These are phyloP conservation scores for Agrotis clavis DNA, from an alignment of 2,888 invertebrate genomes.

Conservation along the genomic window DNA sequence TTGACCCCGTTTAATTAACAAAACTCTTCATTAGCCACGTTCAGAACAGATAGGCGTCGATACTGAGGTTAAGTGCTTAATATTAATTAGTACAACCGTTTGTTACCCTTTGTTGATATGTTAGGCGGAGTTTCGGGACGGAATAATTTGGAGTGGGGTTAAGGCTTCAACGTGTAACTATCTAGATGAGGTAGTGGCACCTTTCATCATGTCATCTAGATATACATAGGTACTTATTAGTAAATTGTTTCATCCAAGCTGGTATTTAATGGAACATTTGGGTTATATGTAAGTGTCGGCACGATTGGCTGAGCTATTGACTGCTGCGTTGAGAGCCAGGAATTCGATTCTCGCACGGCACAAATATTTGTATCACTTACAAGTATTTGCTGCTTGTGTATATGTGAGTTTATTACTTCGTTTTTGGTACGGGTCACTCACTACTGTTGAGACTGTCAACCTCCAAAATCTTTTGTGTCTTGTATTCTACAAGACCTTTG, in stretches of 20 bases:
- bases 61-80: constrained; percentile 57
- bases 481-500: no score
- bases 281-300: not conserved
- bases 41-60: constrained; percentile 46
- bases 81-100: constrained; percentile 59
- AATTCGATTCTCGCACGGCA: no score
- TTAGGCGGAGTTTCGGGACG: constrained; percentile 37
- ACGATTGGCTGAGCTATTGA: no score
- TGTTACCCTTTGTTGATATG: constrained; percentile 61
- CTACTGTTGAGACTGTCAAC: no score
- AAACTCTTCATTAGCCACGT: constrained; percentile 55
- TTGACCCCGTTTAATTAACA: constrained; percentile 51
- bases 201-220: constrained; percentile 34
- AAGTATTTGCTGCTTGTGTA: no score
- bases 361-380: no score
- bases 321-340: no score
- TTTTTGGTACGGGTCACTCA: no score
- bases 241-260: not conserved
- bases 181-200: constrained; percentile 40
- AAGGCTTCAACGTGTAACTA: constrained; percentile 27
- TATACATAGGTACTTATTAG: not conserved
- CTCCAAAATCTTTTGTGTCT: no score
- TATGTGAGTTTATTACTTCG: no score
- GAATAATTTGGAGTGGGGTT: constrained; percentile 58
- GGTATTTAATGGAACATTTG: not conserved